Evolutionary conservation across 2,888 invertebrate species (phyloP).

Genomic region (Amblyteles armatorius): DNA sequence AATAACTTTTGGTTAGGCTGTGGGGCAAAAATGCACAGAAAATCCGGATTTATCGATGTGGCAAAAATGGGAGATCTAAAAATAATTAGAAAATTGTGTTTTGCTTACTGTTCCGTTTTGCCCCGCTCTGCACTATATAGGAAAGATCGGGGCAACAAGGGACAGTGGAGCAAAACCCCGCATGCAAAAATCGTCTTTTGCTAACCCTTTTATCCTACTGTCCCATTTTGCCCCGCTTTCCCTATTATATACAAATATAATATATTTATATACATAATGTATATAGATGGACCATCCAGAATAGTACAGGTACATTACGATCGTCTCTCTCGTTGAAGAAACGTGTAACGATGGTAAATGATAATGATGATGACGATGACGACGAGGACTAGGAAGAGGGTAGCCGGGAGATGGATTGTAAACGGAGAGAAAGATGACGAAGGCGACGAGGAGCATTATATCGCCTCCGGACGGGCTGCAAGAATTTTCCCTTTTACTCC

Average conservation of each 20-base stretch:
- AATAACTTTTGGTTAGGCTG: too few relatives aligned
- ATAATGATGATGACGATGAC: constrained; percentile 68
- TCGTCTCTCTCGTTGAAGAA: constrained; percentile 53
- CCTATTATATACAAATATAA: not conserved
- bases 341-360: constrained; percentile 67
- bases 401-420: constrained; percentile 45
- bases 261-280: not conserved
- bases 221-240: too few relatives aligned
- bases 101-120: too few relatives aligned
- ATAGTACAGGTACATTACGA: constrained; percentile 41
- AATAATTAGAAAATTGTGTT: too few relatives aligned
- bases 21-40: too few relatives aligned
- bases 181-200: too few relatives aligned
- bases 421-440: constrained; percentile 66
- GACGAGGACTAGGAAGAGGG: constrained; percentile 39
- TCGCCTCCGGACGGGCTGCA: constrained; percentile 57
- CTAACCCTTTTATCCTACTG: too few relatives aligned
- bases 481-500: constrained; percentile 48
- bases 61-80: too few relatives aligned
- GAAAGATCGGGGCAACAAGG: too few relatives aligned
- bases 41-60: too few relatives aligned
- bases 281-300: not conserved
- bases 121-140: too few relatives aligned
- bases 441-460: constrained; percentile 60
- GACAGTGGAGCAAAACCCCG: too few relatives aligned